Evolutionary conservation across 2,888 invertebrate genomes (phyloP).

Genomic region (Dendrolimus houi): DNA sequence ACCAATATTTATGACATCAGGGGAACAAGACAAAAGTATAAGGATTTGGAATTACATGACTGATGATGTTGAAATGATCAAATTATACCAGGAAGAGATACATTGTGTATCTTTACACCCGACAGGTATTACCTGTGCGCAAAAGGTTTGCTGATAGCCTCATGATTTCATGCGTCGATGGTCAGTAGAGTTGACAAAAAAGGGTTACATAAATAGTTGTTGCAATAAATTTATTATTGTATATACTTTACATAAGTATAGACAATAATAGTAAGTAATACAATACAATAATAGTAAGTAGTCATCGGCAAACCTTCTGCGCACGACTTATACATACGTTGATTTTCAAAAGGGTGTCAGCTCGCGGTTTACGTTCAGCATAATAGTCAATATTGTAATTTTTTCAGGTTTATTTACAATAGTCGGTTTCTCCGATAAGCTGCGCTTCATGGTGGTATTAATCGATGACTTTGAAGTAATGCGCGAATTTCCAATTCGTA

Average conservation of each 20-base stretch:
- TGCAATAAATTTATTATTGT: no score
- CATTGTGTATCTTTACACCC: constrained; percentile 86
- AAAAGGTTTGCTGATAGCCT: no score
- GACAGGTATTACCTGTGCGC: no score
- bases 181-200: no score
- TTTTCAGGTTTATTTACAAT: constrained; percentile 86
- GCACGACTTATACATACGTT: no score
- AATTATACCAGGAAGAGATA: constrained; percentile 90
- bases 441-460: constrained; percentile 90
- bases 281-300: no score
- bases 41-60: constrained; percentile 95
- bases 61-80: constrained; percentile 84
- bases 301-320: no score
- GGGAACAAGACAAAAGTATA: constrained; percentile 87
- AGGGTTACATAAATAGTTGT: no score
- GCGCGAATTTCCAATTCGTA: constrained; percentile 83
- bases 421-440: constrained; percentile 93
- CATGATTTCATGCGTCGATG: no score
- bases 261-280: no score
- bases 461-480: constrained; percentile 89
- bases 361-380: no score
- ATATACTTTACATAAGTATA: no score
- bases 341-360: neutral
- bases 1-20: constrained; percentile 90
- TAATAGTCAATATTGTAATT: constrained; percentile 1